Percentiles rank a stretch among this genome's conserved stretches.
phyloP scores from a whole-genome alignment of 2,888 invertebrate species.

The Nemurella pictetii region DNA sequence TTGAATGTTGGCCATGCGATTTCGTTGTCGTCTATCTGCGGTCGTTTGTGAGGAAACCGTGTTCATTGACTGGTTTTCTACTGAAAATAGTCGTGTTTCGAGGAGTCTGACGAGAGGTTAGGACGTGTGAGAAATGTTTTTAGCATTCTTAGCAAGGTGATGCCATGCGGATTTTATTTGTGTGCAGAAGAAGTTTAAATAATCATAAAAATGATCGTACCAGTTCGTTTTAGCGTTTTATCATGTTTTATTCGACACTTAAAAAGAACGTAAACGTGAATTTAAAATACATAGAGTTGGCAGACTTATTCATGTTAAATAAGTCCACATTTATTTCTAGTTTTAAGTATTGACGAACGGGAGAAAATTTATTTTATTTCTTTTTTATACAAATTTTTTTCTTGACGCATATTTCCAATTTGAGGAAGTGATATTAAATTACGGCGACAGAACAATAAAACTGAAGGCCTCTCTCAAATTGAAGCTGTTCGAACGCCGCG shows the following conservation, averaged over 20 bases:
- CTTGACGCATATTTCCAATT: constrained; percentile 11
- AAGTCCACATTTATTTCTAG: not conserved
- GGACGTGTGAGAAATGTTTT: not conserved
- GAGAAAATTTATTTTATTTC: not conserved
- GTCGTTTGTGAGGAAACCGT: not conserved
- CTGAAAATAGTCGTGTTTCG: not conserved
- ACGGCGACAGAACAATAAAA: not conserved
- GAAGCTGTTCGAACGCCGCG: not conserved
- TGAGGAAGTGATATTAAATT: not conserved
- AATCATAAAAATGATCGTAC: not conserved
- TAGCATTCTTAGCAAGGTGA: not conserved
- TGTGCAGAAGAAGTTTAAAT: not conserved
- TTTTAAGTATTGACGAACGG: not conserved
- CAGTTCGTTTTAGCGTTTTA: not conserved
- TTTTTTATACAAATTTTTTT: not conserved
- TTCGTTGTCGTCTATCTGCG: not conserved
- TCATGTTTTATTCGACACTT: too few relatives aligned
- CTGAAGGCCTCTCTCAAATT: not conserved
- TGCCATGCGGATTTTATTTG: not conserved
- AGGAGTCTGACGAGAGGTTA: not conserved
- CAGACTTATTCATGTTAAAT: too few relatives aligned
- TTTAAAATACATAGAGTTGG: not conserved
- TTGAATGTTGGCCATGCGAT: not conserved
- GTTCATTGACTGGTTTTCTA: not conserved
- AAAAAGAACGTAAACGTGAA: not conserved